Evolutionary conservation across 2,113 vertebrate genomes (phyloP).

Genomic region (Gambusia affinis): DNA sequence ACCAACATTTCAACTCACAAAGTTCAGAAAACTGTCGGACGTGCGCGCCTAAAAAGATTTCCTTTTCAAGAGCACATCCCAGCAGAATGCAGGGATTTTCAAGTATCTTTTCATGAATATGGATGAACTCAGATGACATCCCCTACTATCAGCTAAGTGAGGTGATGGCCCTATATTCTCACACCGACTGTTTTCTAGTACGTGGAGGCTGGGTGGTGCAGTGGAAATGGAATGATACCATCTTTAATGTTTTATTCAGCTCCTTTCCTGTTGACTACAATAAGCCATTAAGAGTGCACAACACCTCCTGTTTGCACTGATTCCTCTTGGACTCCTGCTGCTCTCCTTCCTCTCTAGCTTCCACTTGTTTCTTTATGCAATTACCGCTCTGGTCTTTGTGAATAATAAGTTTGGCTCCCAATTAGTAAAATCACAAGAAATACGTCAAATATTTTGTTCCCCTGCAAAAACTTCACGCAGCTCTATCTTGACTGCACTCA

Average conservation of each 20-base stretch:
- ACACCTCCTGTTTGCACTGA: constrained; percentile 33
- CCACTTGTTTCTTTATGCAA: constrained; percentile 15
- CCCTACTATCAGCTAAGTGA: constrained; percentile 48
- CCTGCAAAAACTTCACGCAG: constrained; percentile 2
- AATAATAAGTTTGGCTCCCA: constrained; percentile 31
- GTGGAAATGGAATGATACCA: constrained; percentile 66
- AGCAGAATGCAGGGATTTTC: constrained; percentile 25
- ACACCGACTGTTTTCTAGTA: constrained; percentile 51
- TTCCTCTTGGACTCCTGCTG: constrained; percentile 26
- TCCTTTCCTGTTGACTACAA: constrained; percentile 57
- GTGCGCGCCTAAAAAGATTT: constrained; percentile 29
- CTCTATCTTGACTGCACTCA: neutral
- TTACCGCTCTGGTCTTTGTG: constrained; percentile 13
- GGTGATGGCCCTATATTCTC: constrained; percentile 52
- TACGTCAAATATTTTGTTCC: constrained; percentile 16
- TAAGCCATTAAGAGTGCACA: constrained; percentile 39
- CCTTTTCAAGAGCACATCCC: constrained; percentile 37
- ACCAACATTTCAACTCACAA: neutral
- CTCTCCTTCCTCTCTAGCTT: constrained; percentile 3
- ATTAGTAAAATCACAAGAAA: constrained; percentile 17
- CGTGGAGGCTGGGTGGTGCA: constrained; percentile 35
- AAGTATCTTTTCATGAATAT: constrained; percentile 66
- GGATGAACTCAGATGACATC: constrained; percentile 54
- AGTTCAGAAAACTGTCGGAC: constrained; percentile 9
- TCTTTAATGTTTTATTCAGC: constrained; percentile 71